Percentiles rank a stretch among this genome's conserved stretches.
Evolutionary conservation across 2,888 invertebrate genomes (phyloP).

Genomic region (Agapostemon virescens): DNA sequence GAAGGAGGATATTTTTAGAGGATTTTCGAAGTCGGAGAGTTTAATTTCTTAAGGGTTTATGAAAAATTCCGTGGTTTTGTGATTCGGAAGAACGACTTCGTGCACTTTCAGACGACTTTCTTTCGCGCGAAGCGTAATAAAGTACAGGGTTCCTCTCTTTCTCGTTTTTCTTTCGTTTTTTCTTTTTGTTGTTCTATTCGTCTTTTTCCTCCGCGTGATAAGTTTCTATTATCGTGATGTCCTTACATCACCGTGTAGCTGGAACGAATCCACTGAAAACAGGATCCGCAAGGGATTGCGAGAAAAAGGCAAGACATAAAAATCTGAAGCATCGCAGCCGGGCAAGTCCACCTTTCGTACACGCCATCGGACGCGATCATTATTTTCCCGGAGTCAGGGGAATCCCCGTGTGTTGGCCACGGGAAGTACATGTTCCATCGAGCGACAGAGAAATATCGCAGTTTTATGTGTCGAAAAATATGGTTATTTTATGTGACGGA

Average conservation of each 20-base stretch:
- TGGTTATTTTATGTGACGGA: constrained; percentile 39
- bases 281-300: constrained; percentile 2
- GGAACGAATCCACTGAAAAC: constrained; percentile 11
- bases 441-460: constrained; percentile 36
- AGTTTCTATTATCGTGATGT: constrained; percentile 15
- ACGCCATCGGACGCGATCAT: constrained; percentile 43
- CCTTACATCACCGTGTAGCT: background rate
- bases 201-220: background rate
- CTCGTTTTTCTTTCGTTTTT: too few species aligned
- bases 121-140: background rate
- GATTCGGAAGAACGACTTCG: background rate
- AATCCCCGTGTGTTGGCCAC: constrained; percentile 21
- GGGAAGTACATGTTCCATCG: constrained; percentile 27
- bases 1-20: too few species aligned
- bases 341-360: background rate
- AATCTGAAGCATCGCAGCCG: constrained; percentile 32
- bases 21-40: background rate
- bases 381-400: constrained; percentile 51
- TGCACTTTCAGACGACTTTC: background rate
- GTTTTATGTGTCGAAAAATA: constrained; percentile 54
- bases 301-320: constrained; percentile 2
- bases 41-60: background rate
- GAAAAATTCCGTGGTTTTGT: background rate
- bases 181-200: too few species aligned
- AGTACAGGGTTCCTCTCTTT: background rate